Evolutionary conservation across 2,113 vertebrate genomes (phyloP), one percentile per base, ranked within the genome.

Genomic region (Brachypteracias leptosomus): DNA sequence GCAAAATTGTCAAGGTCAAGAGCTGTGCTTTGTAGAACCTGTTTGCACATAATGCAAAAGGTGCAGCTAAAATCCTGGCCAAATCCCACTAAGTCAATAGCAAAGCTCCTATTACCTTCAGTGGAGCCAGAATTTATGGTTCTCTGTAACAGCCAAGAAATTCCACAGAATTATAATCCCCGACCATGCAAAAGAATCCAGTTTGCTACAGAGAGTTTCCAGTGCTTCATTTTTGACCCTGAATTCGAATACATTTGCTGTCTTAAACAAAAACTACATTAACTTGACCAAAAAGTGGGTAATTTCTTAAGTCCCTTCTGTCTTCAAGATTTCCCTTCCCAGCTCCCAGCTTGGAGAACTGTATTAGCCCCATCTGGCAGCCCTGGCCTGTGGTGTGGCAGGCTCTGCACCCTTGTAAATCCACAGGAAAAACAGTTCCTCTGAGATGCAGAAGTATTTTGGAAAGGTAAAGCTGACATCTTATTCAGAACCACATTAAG

Each of bases 1-100:
- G 57, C 22, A 42, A 20, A 42, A n/a, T 84, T 91, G 57, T 65
- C 85, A 95, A 96, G 89, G 94, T 95, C 89, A 89, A 77, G 66
- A 85, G 52, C 2, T 2, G 42, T 80, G 47, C 49, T 89, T 84
- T 74, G 76, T 88, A 86, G 63, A 91, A 84, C 28, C 57, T 75
- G 28, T 92, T 93, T 57, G 65, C 26, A 61, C 57, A 36, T 81
- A 92, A 75, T 49, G 57, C 57, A 74, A 61, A 86, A 40, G 16
- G 20, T 68, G 44, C 65, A 36, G 54, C 57, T 89, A 38, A 95
- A 95, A 92, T 79, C 40, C 52, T 63, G n/a, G 29, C 61, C 35
- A 71, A 71, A 71, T 85, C 57, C 82, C 36, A 78, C 78, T 77
- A 73, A 90, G 44, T 54, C 57, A 61, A 35, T 21, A 71, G 72